A percentile compares a stretch with the other conserved stretches of the same genome.
Conservation (phyloP, 2,113 vertebrate species). For the Halcyon malimbica region DNA sequence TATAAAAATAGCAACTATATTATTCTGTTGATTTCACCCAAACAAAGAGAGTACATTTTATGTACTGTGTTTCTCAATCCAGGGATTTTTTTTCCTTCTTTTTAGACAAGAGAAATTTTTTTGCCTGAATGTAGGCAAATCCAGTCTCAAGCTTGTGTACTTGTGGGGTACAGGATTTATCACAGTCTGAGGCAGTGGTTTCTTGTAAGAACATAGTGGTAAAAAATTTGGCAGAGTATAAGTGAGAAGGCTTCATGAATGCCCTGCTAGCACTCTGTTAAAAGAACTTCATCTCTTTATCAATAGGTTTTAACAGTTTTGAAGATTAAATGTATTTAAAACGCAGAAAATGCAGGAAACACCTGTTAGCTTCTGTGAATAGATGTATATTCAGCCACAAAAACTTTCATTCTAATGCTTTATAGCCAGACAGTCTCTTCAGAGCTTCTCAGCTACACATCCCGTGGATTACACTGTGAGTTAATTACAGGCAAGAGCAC, state of each 20-base stretch:
- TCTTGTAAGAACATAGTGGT: background rate
- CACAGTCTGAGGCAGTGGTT: background rate
- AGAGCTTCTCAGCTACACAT: background rate
- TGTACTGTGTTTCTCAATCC: background rate
- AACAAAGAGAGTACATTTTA: background rate
- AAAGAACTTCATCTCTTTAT: background rate
- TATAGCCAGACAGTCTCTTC: background rate
- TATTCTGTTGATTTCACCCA: background rate
- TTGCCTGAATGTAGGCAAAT: background rate
- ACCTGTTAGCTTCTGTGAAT: background rate
- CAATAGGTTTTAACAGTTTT: background rate
- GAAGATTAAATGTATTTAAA: background rate
- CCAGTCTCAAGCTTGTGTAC: background rate
- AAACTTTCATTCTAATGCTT: background rate
- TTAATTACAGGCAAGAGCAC: background rate
- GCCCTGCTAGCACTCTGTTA: background rate
- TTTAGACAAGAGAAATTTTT: background rate
- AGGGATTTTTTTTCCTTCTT: background rate
- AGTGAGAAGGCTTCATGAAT: background rate
- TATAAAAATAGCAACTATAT: background rate
- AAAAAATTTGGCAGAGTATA: background rate
- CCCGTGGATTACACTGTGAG: background rate
- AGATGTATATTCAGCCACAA: background rate
- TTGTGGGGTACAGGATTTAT: background rate
- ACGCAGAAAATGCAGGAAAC: background rate